phyloP scores from a whole-genome alignment of 2,113 vertebrate genomes.

The Paracanthobrama guichenoti region DNA sequence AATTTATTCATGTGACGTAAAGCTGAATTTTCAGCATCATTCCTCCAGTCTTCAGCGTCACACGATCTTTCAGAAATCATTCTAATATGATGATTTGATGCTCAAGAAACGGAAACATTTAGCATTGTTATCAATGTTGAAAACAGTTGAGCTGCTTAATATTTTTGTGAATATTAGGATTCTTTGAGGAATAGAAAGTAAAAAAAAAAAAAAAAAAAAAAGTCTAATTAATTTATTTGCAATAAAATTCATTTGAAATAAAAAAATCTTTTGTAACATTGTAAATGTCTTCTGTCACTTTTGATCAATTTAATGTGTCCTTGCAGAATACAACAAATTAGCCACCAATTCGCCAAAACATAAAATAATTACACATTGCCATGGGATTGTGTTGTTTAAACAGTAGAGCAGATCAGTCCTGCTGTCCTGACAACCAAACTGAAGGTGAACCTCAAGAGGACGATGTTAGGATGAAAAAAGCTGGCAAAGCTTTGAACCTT shows the following conservation, averaged over 20 bases:
- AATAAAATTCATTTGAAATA: background rate
- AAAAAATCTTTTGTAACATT: background rate
- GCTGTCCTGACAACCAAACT: background rate
- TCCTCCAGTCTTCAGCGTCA: background rate
- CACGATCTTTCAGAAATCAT: background rate
- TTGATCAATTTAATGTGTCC: background rate
- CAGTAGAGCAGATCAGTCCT: background rate
- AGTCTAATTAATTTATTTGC: too few relatives aligned
- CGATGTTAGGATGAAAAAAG: background rate
- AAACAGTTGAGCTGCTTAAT: too few relatives aligned
- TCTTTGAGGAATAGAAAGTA: background rate
- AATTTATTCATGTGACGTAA: background rate
- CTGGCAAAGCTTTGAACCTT: background rate
- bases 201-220: too few relatives aligned
- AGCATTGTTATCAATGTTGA: too few relatives aligned
- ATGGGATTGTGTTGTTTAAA: background rate
- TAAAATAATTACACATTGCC: background rate
- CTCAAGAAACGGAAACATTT: too few relatives aligned
- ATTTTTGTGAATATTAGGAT: background rate
- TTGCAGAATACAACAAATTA: background rate
- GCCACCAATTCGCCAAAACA: background rate
- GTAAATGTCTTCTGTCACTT: background rate
- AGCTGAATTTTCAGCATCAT: background rate
- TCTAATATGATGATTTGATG: background rate
- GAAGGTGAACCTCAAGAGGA: background rate